Evolutionary conservation across 2,888 invertebrate genomes (phyloP).

Genomic region (Heterodera filipjevi): DNA sequence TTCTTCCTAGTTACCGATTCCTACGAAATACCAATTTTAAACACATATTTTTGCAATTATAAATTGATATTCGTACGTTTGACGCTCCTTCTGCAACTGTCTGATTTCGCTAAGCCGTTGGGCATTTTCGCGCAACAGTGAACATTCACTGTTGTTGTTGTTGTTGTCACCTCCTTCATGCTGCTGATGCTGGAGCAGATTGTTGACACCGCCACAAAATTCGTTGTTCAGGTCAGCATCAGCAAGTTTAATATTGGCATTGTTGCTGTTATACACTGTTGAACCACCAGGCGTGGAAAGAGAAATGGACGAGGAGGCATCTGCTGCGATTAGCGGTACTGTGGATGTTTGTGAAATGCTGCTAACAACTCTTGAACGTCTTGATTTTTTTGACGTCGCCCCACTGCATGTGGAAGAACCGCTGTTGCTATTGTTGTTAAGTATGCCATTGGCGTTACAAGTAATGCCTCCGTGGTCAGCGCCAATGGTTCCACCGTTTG

Average conservation of each 20-base stretch:
- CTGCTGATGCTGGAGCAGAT: not conserved
- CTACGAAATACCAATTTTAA: not conserved
- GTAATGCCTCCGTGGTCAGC: no score
- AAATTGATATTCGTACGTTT: conserved; percentile 34
- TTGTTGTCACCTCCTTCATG: not conserved
- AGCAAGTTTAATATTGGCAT: not conserved
- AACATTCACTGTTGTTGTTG: not conserved
- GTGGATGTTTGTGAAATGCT: conserved; percentile 19
- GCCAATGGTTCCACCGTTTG: conserved; percentile 7
- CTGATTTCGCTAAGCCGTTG: conserved; percentile 24
- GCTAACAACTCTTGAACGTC: conserved; percentile 1
- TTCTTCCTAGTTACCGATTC: no score
- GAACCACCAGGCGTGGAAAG: not conserved
- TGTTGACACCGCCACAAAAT: not conserved
- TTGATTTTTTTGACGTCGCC: not conserved
- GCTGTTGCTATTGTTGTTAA: no score
- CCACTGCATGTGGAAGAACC: no score
- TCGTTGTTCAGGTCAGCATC: not conserved
- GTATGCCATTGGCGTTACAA: no score
- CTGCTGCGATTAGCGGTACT: not conserved
- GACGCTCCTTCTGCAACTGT: conserved; percentile 39
- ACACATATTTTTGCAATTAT: no score
- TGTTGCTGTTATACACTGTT: not conserved
- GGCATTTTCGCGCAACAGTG: conserved; percentile 21
- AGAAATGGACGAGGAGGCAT: not conserved